Evolutionary conservation across 1,140 invertebrate species (phyloP).

Genomic region (Theocolax elegans): DNA sequence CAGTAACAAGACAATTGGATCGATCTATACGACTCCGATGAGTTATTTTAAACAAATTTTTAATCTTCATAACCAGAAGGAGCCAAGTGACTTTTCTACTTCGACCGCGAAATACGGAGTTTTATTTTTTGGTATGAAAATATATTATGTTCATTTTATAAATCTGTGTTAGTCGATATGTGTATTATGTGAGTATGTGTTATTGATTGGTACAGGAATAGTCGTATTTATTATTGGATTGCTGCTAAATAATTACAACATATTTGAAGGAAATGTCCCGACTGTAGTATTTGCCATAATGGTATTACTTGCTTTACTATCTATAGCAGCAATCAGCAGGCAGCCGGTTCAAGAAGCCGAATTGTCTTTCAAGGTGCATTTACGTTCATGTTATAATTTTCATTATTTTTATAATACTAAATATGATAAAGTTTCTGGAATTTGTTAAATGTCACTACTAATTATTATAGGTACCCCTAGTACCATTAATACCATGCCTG

Average conservation of each 20-base stretch:
- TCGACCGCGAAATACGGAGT: slow-evolving; percentile 71
- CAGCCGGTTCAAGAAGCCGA: slow-evolving; percentile 63
- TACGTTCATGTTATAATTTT: no score
- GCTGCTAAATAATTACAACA: slow-evolving; percentile 26
- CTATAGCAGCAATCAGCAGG: slow-evolving; percentile 59
- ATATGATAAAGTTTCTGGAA: no score
- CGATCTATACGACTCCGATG: slow-evolving; percentile 42
- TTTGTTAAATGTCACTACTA: no score
- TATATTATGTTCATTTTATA: background rate
- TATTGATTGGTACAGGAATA: slow-evolving; percentile 53
- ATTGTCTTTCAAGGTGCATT: slow-evolving; percentile 66
- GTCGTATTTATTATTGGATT: slow-evolving; percentile 46
- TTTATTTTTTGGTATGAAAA: slow-evolving; percentile 67
- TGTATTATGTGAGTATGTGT: background rate
- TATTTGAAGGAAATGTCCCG: background rate
- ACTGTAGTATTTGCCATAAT: slow-evolving; percentile 46
- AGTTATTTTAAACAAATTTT: slow-evolving; percentile 62
- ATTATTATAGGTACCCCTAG: slow-evolving; percentile 80
- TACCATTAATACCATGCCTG: slow-evolving; percentile 85
- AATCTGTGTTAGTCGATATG: background rate
- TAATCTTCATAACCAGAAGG: slow-evolving; percentile 72
- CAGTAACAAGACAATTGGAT: background rate
- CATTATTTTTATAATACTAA: no score
- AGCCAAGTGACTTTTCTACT: slow-evolving; percentile 70
- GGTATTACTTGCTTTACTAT: slow-evolving; percentile 57